These are phyloP conservation scores for Neodiprion pinetum DNA, from an alignment of 1,140 invertebrate species.

Conservation along the genomic window DNA sequence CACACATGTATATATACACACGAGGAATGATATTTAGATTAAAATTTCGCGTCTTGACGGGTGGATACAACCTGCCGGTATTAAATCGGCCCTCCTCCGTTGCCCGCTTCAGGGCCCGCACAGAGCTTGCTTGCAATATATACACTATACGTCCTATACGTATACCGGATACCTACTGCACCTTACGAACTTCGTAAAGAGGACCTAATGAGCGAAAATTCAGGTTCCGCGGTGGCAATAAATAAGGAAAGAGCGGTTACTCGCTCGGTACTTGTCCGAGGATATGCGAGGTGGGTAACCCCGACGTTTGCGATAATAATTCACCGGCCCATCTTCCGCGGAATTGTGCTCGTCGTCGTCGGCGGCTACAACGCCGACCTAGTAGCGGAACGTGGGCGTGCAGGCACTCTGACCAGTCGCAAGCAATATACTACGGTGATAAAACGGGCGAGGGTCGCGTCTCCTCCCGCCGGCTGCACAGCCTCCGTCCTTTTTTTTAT, in stretches of 20 bases:
- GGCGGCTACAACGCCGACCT: background rate
- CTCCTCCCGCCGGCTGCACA: no score
- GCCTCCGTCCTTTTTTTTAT: background rate
- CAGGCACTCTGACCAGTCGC: conserved; percentile 4
- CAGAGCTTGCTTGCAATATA: no score
- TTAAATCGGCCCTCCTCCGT: no score
- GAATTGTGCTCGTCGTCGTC: conserved; percentile 2
- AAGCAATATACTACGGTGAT: background rate
- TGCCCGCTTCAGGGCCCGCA: no score
- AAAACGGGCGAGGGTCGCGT: background rate
- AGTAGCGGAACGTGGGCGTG: background rate
- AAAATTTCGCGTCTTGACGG: background rate
- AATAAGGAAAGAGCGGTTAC: background rate
- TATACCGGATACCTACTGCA: no score
- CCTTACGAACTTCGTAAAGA: background rate
- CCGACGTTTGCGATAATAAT: background rate
- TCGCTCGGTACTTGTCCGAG: conserved; percentile 1
- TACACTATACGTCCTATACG: no score
- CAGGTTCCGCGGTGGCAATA: background rate
- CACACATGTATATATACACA: background rate
- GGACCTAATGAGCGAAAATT: background rate
- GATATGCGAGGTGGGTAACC: background rate
- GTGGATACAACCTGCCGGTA: background rate
- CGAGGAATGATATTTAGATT: background rate
- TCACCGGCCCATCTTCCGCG: background rate